These are phyloP conservation scores for Lasiommata megera DNA, from an alignment of 2,888 invertebrate species.

Conservation along the genomic window DNA sequence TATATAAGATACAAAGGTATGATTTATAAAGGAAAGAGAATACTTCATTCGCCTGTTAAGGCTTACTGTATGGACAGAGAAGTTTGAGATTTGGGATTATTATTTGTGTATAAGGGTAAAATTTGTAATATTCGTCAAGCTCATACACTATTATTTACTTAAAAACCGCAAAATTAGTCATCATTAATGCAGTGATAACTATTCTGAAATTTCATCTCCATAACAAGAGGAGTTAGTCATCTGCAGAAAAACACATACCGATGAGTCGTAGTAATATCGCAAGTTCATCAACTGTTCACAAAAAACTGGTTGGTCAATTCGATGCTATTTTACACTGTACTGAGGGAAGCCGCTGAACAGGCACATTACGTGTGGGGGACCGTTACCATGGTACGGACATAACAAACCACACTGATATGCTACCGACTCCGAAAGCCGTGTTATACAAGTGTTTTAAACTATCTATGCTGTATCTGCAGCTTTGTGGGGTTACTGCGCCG, in stretches of 20 bases:
- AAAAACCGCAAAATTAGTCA: not conserved
- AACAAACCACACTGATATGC: constrained; percentile 43
- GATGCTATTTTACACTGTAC: constrained; percentile 25
- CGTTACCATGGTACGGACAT: constrained; percentile 57
- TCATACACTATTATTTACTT: not conserved
- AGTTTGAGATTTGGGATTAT: too few species aligned
- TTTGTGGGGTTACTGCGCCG: constrained; percentile 62
- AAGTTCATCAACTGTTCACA: constrained; percentile 60
- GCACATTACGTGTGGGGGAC: constrained; percentile 46
- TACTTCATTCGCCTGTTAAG: too few species aligned
- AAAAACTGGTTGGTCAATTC: not conserved
- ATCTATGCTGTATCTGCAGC: constrained; percentile 43
- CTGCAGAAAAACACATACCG: constrained; percentile 52
- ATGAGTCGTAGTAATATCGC: constrained; percentile 70
- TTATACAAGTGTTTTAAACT: constrained; percentile 32
- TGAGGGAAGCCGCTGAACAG: constrained; percentile 43
- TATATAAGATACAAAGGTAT: too few species aligned
- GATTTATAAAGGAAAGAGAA: too few species aligned
- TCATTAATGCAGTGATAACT: not conserved
- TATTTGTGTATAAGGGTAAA: not conserved
- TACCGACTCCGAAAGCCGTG: constrained; percentile 48
- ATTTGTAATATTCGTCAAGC: not conserved
- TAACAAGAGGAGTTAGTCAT: constrained; percentile 17
- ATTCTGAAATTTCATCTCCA: constrained; percentile 8
- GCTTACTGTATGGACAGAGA: not conserved